Base-by-base conservation (phyloP, 2,113 vertebrate species). In the Oncorhynchus nerka region DNA sequence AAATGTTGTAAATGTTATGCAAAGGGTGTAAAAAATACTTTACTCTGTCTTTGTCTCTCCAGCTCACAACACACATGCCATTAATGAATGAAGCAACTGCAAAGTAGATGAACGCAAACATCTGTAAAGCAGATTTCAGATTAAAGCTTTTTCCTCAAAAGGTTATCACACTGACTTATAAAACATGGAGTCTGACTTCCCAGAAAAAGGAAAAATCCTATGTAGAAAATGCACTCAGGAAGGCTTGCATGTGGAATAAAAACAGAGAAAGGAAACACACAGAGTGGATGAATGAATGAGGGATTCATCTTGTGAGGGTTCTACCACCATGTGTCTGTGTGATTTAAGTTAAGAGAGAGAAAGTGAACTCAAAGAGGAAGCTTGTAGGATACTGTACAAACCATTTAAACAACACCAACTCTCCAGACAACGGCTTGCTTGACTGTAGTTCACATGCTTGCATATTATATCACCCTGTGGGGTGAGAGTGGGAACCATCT, bases 401-500 rank as follows among this genome's bases (percentile, higher is more conserved):
- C 51, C 51, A 19, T 55, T 19, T 55, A 19, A 55, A 55, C 51
- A 16, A 55, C 5, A 19, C 12, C 5, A 19, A 55, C 39, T 45
- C 39, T 45, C 39, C 39, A 55, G 16, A 55, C 51, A 55, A 55
- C 19, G 16, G 51, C 4, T 16, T 55, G 51, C 51, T 55, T 55
- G 51, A 55, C 51, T 16, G 13, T 55, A 57, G 55, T 71, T 71
- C 45, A 28, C 26, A 20, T 65, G 22, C 22, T 19, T 68, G 19
- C 73, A 75, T 75, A 28, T 75, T 75, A 51, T 13, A 75, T 71
- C 5, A 51, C 70, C 49, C 16, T 57, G 24, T 67, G 45, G 45
- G 51, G 19, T 55, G 51, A 70, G 64, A 45, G 73, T 16, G 4
- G 51, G n/a, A 12, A 34, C 26, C 30, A 16, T 55, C 28, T 34